Conservation (phyloP, 2,797 vertebrate genomes). For the Hylomyscus alleni region DNA sequence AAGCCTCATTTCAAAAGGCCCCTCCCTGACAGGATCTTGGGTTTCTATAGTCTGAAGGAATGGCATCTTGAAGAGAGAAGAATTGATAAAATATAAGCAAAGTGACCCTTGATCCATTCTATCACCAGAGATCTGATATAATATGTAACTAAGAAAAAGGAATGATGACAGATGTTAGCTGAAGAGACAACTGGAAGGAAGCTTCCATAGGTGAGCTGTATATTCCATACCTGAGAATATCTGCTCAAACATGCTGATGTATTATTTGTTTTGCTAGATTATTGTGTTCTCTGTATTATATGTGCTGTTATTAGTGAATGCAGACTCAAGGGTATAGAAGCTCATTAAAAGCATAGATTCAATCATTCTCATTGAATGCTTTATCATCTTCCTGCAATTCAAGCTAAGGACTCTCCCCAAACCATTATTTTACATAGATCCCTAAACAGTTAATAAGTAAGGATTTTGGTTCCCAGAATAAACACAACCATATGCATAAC, state of each 20-base stretch:
- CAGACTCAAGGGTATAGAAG: not conserved
- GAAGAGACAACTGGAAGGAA: not conserved
- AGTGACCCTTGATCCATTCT: not conserved
- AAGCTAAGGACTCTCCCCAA: not conserved
- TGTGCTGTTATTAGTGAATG: constrained; percentile 2
- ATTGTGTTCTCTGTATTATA: not conserved
- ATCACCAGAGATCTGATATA: not conserved
- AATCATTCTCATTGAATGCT: not conserved
- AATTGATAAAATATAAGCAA: not conserved
- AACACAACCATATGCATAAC: not conserved
- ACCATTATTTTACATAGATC: not conserved
- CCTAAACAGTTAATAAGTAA: constrained; percentile 11
- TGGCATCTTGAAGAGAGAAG: not conserved
- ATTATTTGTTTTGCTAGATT: not conserved
- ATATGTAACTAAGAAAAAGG: not conserved
- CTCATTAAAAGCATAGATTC: not conserved
- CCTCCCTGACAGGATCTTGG: not conserved
- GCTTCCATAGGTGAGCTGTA: not conserved
- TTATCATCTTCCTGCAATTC: not conserved
- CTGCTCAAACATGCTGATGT: not conserved
- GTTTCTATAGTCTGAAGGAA: constrained; percentile 27
- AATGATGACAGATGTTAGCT: not conserved
- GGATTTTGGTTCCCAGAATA: not conserved
- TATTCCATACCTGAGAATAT: not conserved
- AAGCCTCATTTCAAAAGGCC: not conserved